Base-by-base conservation (phyloP, 2,888 invertebrate species). In the Operophtera brumata region DNA sequence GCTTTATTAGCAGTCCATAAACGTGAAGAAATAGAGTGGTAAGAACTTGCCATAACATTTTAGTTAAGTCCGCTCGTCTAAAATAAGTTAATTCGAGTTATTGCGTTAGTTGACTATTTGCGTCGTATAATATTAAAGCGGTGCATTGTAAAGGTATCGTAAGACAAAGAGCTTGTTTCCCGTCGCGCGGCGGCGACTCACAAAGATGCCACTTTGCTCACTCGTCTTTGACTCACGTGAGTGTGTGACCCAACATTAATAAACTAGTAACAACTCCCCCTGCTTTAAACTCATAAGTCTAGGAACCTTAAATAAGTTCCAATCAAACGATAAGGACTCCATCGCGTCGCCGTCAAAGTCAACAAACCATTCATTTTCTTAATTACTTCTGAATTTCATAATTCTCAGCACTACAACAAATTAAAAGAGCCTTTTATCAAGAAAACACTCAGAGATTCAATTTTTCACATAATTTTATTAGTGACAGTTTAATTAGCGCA, bases 401-500 rank as follows among this genome's bases (percentile, higher is more conserved):
- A 49, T 41, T 34, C 36, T 20, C 40, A 48, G 47, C 42, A 59
- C 58, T 52, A 52, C 47, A 57, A 47, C 49, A 60, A 65, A 64
- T 77, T 71, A 71, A 61, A 72, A 69, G 73, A 71, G 66, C 69
- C 71, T 77, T 78, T 76, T 73, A 75, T 73, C 72, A 65, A 75
- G 71, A 78, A 76, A 80, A 80, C 77, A 77, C 77, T 79, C 71
- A 67, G 69, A 75, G 76, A 83, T 83, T 84, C 75, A 81, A 82
- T 86, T 88, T 88, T 88, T 88, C 83, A 70, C 78, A 84, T 89
- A 88, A 89, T 87, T 86, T 86, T 86, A 89, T 90, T 87, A 89
- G 84, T 82, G 84, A 82, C 86, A 87, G 86, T 89, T 89, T 89
- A 89, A 90, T 90, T 89, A 89, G 85, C 86, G 84, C 77, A 77